Base-by-base conservation (phyloP, 2,888 invertebrate genomes). In the Meta bourneti region DNA sequence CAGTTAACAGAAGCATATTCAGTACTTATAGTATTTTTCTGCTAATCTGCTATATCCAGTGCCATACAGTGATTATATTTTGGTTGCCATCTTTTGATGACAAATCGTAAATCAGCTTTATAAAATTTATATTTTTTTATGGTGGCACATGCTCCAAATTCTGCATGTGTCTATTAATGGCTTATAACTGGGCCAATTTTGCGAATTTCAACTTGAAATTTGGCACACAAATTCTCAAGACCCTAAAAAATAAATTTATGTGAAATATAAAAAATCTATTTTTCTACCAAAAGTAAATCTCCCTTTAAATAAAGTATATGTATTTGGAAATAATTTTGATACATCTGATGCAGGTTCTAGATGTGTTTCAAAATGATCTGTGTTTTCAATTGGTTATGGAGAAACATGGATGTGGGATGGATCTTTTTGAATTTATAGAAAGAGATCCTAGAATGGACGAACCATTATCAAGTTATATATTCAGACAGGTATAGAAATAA, bases 311-410 rank as follows among this genome's bases (percentile, higher is more conserved):
- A n/a, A 9, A 11, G 16, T 70, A n/a, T 70, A 11, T 70, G 70
- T 11, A 70, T n/a, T 9, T 0, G 70, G 7, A 70, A 19, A 13
- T 74, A 74, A 19, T 84, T 54, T 89, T 51, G 74, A 20, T 34
- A 34, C 4, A 34, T 91, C 69, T 79, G 19, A 82, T 96, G 2
- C 95, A 96, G 94, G 96, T 97, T 6, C 93, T 97, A 74, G 97
- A 97, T 94, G 96, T 96, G 75, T 97, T 96, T 94, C 97, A 97
- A 94, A 97, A 97, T 94, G 96, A 96, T 6, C 96, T 96, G 92
- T 97, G 96, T 94, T 96, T 96, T 94, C 97, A 97, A 95, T 95
- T 97, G 96, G 96, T 97, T 82, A 97, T 97, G 97, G 97, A 97
- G 94, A 97, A 97, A 94, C 97, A 97, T 94, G 97, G 97, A 54